A percentile compares a stretch with the other conserved stretches of the same genome.
phyloP scores from a whole-genome alignment of 2,113 vertebrate species.

The Rhinopithecus roxellana region DNA sequence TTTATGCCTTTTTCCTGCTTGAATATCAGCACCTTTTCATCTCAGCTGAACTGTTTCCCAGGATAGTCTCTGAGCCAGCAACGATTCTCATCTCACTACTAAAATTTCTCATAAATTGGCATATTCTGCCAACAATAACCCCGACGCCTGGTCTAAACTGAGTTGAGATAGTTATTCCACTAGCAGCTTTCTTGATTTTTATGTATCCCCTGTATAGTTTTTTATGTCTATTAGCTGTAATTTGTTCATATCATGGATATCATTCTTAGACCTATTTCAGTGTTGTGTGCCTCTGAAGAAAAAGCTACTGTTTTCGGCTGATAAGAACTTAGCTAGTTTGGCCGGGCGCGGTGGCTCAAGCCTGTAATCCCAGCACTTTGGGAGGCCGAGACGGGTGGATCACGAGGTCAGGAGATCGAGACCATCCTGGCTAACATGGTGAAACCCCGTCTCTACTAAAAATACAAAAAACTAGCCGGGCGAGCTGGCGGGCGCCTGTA shows the following conservation, averaged over 20 bases:
- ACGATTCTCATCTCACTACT: background rate
- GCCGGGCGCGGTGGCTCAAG: too few relatives aligned
- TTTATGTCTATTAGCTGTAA: background rate
- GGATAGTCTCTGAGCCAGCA: background rate
- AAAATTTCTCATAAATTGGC: constrained; percentile 14
- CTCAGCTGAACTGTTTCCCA: background rate
- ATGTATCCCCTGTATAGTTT: background rate
- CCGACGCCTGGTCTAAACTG: background rate
- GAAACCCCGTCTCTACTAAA: too few relatives aligned
- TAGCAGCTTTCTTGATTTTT: background rate
- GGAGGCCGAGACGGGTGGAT: too few relatives aligned
- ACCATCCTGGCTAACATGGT: too few relatives aligned
- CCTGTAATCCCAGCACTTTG: too few relatives aligned
- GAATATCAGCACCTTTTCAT: background rate
- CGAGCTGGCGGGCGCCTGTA: too few relatives aligned
- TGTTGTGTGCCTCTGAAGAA: background rate
- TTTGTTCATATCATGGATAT: background rate
- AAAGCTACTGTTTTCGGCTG: constrained; percentile 32
- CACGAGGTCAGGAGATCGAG: too few relatives aligned
- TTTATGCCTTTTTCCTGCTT: constrained; percentile 22
- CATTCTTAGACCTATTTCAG: background rate
- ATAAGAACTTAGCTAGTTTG: background rate
- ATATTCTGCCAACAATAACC: background rate
- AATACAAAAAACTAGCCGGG: too few relatives aligned
- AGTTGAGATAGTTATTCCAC: background rate